A percentile compares a stretch with the other conserved stretches of the same genome.
phyloP scores from a whole-genome alignment of 2,888 invertebrate genomes.

The Rhagophthalmus giganteus region DNA sequence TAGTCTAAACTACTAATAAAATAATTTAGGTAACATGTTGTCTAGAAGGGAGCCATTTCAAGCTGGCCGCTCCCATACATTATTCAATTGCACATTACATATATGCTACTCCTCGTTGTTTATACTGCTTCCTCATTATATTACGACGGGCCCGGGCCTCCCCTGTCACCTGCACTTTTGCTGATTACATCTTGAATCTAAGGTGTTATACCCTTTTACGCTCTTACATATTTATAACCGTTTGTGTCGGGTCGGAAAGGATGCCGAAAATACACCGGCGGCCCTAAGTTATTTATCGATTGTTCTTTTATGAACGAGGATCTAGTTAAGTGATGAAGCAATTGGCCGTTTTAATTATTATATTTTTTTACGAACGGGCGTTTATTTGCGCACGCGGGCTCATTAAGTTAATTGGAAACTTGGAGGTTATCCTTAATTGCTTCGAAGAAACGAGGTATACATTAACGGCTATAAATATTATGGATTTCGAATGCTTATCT shows the following conservation, averaged over 20 bases:
- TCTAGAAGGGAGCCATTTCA: constrained; percentile 29
- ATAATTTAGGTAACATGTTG: constrained; percentile 34
- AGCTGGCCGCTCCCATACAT: constrained; percentile 35
- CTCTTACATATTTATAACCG: constrained; percentile 9
- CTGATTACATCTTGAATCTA: constrained; percentile 32
- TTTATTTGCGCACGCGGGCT: too few relatives aligned
- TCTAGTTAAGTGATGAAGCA: neutral
- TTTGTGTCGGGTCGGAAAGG: neutral
- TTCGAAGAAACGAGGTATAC: too few relatives aligned
- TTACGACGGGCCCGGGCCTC: constrained; percentile 27
- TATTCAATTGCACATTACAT: constrained; percentile 38
- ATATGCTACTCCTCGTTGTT: constrained; percentile 33
- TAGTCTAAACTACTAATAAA: constrained; percentile 32
- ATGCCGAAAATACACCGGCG: too few relatives aligned
- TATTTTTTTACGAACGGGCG: too few relatives aligned
- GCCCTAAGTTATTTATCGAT: too few relatives aligned
- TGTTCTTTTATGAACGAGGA: too few relatives aligned
- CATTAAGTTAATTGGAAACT: too few relatives aligned
- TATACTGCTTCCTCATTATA: constrained; percentile 37
- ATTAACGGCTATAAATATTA: too few relatives aligned
- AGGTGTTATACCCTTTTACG: constrained; percentile 5
- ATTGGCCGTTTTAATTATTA: too few relatives aligned
- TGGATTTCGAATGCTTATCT: too few relatives aligned
- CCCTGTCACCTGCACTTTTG: constrained; percentile 37
- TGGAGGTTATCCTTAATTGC: too few relatives aligned